These are phyloP conservation scores for Diabrotica virgifera DNA, from an alignment of 1,140 invertebrate genomes.

Conservation along the genomic window DNA sequence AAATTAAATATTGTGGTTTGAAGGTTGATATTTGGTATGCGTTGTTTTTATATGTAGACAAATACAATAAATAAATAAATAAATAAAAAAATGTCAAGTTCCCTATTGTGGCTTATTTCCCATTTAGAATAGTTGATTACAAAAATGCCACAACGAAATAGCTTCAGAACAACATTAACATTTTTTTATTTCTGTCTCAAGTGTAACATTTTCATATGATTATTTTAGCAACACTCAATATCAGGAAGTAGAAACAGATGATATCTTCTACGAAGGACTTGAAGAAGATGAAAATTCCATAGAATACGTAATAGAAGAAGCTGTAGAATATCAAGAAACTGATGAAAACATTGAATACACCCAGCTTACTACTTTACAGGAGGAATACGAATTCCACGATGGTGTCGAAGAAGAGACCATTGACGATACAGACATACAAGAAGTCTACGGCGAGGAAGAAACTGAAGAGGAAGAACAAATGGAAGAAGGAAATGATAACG, in stretches of 20 bases:
- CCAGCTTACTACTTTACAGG: no score
- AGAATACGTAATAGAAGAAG: slow-evolving; percentile 22
- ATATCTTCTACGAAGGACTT: slow-evolving; percentile 25
- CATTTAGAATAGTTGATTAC: no score
- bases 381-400: slow-evolving; percentile 25
- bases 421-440: slow-evolving; percentile 21
- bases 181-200: no score
- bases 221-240: slow-evolving; percentile 13
- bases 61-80: no score
- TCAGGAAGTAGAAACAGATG: slow-evolving; percentile 23
- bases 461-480: slow-evolving; percentile 10
- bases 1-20: no score
- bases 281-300: slow-evolving; percentile 24
- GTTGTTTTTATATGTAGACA: no score
- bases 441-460: not conserved
- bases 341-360: slow-evolving; percentile 6
- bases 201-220: not conserved
- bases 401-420: slow-evolving; percentile 27
- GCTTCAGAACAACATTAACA: no score
- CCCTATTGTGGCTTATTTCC: no score
- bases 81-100: no score
- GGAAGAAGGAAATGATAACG: not conserved
- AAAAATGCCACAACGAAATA: no score
- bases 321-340: slow-evolving; percentile 15
- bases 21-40: no score